A percentile compares a stretch with the other conserved stretches of the same genome.
Conservation (phyloP, 2,797 vertebrate genomes). For the Pseudochromis fuscus region DNA sequence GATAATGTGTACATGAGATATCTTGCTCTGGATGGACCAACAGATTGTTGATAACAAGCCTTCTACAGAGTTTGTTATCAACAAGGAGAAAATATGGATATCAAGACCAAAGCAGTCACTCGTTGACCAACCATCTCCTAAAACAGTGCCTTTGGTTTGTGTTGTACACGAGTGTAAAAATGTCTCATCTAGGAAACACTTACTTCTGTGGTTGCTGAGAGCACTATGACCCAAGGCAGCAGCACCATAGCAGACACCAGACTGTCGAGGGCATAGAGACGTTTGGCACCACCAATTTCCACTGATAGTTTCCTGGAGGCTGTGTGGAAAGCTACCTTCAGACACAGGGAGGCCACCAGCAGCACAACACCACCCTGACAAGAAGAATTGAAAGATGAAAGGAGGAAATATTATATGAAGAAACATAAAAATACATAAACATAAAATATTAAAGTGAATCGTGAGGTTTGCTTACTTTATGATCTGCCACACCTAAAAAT, state of each 20-base stretch:
- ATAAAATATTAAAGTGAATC: background rate
- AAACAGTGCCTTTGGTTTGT: no score
- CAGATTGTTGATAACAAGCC: no score
- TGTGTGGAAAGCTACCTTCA: slow-evolving; percentile 95
- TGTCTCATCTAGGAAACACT: slow-evolving; percentile 35
- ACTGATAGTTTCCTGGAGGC: slow-evolving; percentile 94
- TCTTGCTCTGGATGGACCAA: no score
- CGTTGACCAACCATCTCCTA: no score
- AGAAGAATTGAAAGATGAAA: background rate
- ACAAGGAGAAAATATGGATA: no score
- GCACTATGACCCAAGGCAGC: slow-evolving; percentile 94
- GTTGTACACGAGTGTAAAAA: background rate
- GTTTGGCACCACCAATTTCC: slow-evolving; percentile 94
- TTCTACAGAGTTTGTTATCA: no score
- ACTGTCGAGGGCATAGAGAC: slow-evolving; percentile 95
- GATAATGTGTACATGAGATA: no score
- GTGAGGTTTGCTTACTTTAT: slow-evolving; percentile 88
- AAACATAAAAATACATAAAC: background rate
- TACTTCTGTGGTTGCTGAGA: slow-evolving; percentile 95
- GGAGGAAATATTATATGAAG: background rate
- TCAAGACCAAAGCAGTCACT: no score
- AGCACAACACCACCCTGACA: slow-evolving; percentile 94
- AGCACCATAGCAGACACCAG: slow-evolving; percentile 92
- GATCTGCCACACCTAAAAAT: slow-evolving; percentile 96
- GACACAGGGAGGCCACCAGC: slow-evolving; percentile 91